Evolutionary conservation across 2,113 vertebrate species (phyloP), one percentile per base, ranked within the genome.

Genomic region (Pogona vitticeps): DNA sequence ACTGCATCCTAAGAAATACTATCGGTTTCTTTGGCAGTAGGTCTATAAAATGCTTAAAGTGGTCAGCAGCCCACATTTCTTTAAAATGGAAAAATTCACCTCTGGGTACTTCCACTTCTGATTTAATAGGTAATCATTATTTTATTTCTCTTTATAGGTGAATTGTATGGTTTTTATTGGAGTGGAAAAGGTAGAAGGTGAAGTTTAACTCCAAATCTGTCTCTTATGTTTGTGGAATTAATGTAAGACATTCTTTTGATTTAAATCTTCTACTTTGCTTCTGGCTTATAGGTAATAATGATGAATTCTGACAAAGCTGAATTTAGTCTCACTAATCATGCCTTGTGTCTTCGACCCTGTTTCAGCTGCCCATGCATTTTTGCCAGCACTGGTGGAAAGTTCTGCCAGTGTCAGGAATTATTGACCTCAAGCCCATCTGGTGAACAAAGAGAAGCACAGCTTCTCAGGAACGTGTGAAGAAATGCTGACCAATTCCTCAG

Each of bases 111-210:
- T 0, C 58, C 82, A 85, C 3, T 82, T 76, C 65, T 38, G 17
- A 38, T 84, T 90, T 81, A 72, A 67, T 80, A 86, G 33, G 38
- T 87, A 89, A 38, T 1, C 4, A 83, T 82, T 91, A 12, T 82
- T 92, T 80, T 85, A 81, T 82, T 80, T 92, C 23, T 83, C 80
- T 70, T 42, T 33, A n/a, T 75, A 90, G 88, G 91, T 75, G 59
- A 79, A 14, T 1, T 18, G 2, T 20, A 1, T n/a, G 31, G 26
- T 1, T 86, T 91, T 87, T 90, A 80, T 23, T 82, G 31, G 12
- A 79, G 10, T 58, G 90, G 75, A 79, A 38, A 38, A 28, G 65
- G 28, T 26, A 76, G 38, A 84, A 56, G 38, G 40, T 75, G 20
- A 52, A 88, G 90, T 90, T 88, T 52, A 90, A 18, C 33, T 89